These are phyloP conservation scores for Austrolebias charrua DNA, from an alignment of 2,797 vertebrate species.

Conservation along the genomic window DNA sequence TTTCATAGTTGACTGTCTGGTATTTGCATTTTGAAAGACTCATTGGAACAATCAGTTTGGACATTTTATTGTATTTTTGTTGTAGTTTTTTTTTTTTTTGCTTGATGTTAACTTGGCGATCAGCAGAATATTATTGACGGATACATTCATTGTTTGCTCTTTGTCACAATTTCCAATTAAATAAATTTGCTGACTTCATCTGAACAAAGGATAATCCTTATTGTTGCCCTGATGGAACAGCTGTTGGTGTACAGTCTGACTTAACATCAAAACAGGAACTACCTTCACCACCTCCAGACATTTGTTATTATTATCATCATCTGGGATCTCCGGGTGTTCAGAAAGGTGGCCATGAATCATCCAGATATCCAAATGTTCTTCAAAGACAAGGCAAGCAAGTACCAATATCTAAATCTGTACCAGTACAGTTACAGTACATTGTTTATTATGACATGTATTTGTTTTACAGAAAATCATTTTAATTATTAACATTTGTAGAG, in stretches of 20 bases:
- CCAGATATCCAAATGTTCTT: constrained; percentile 12
- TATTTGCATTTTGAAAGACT: no score
- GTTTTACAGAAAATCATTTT: background rate
- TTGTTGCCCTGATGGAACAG: constrained; percentile 33
- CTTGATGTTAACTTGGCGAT: constrained; percentile 3
- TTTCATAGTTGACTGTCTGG: no score
- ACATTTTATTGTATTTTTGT: no score
- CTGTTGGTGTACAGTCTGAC: constrained; percentile 12
- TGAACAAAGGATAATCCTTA: constrained; percentile 49
- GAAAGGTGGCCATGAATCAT: background rate
- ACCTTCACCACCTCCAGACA: constrained; percentile 10
- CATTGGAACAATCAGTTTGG: no score
- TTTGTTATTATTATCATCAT: background rate
- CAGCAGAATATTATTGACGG: background rate
- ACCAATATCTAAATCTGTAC: no score
- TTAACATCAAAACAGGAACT: constrained; percentile 41
- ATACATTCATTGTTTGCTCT: constrained; percentile 45
- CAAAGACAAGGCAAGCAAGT: constrained; percentile 17
- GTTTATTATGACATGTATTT: background rate
- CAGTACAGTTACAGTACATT: background rate
- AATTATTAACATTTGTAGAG: background rate
- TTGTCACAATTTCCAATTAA: constrained; percentile 50
- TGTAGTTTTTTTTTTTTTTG: no score
- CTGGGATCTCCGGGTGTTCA: background rate
- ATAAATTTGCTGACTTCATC: constrained; percentile 42